Evolutionary conservation across 1,140 invertebrate species (phyloP), one percentile per base, ranked within the genome.

Genomic region (Holotrichia oblita): DNA sequence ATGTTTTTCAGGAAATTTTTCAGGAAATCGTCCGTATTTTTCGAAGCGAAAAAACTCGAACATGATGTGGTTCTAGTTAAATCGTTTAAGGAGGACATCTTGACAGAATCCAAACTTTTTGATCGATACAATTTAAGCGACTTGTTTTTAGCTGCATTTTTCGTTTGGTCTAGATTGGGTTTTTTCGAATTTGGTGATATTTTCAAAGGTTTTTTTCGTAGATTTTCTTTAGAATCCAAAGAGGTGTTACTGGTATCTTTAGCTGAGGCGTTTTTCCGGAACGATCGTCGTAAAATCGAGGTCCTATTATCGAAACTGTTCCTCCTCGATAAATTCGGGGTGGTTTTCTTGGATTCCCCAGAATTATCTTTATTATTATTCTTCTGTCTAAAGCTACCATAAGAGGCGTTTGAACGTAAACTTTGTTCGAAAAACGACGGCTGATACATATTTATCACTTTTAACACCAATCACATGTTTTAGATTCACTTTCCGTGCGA

Each of bases 381-480:
- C 61, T 24, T 9, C 22, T 22, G 17, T 0, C 22, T 17, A 20
- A 69, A 69, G 8, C 61, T 69, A 6, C 61, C 10, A 9, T 69
- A 27, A 12, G 22, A 27, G 4, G 20, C 22, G 22, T 7, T 69
- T 6, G 61, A 27, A 22, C 61, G 17, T 3, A 69, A 27, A 27
- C 61, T 69, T 27, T 69, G 61, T 20, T 69, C 61, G 61, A 69
- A 69, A 69, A 69, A 69, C 61, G 61, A 27, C 22, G 61, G 61
- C 9, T 34, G 61, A 27, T 69, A 34, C 61, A 69, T 69, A 3
- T 24, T 55, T 55, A 55, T 14, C n/a, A 55, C 14, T 2, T 14
- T 6, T 17, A 1, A 55, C n/a, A 55, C 48, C 3, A 55, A 55
- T 55, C 48, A 55, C 48, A 55, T 55, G 14, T 17, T 55, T 55